A percentile compares a stretch with the other conserved stretches of the same genome.
phyloP scores from a whole-genome alignment of 35 echinoderm and acorn worm genomes.

The Heliocidaris erythrogramma region DNA sequence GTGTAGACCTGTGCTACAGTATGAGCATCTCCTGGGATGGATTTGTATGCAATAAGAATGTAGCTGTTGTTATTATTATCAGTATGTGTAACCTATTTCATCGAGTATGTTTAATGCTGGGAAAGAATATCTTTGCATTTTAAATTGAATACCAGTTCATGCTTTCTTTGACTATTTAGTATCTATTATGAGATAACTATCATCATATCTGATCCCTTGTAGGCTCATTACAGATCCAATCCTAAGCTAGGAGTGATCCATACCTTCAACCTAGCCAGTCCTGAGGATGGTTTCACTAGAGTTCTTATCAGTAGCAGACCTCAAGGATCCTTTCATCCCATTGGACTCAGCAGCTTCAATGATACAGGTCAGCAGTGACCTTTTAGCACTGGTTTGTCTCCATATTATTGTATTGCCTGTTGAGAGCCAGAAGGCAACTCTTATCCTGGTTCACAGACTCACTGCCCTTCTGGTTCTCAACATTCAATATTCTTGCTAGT shows the following conservation, averaged over 20 bases:
- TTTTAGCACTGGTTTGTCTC: neutral
- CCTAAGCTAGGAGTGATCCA: neutral
- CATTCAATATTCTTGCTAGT: neutral
- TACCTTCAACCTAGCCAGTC: neutral
- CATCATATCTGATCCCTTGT: too few species aligned
- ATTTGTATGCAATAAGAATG: neutral
- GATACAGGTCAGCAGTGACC: neutral
- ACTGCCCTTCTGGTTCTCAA: neutral
- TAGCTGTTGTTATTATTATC: neutral
- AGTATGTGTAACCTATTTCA: neutral
- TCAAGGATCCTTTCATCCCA: neutral
- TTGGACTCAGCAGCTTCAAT: neutral
- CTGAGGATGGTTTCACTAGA: neutral
- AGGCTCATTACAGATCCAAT: constrained; percentile 1
- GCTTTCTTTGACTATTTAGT: too few species aligned
- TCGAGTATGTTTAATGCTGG: neutral
- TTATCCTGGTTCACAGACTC: neutral
- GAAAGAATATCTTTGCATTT: neutral
- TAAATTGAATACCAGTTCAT: too few species aligned
- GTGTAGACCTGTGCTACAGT: too few species aligned
- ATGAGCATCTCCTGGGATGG: too few species aligned
- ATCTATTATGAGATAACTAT: too few species aligned
- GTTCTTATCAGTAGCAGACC: neutral
- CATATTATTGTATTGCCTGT: neutral
- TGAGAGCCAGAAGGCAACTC: neutral